A percentile compares a stretch with the other conserved stretches of the same genome.
Conservation (phyloP, 2,888 invertebrate genomes). For the Allolobophora icterica region DNA sequence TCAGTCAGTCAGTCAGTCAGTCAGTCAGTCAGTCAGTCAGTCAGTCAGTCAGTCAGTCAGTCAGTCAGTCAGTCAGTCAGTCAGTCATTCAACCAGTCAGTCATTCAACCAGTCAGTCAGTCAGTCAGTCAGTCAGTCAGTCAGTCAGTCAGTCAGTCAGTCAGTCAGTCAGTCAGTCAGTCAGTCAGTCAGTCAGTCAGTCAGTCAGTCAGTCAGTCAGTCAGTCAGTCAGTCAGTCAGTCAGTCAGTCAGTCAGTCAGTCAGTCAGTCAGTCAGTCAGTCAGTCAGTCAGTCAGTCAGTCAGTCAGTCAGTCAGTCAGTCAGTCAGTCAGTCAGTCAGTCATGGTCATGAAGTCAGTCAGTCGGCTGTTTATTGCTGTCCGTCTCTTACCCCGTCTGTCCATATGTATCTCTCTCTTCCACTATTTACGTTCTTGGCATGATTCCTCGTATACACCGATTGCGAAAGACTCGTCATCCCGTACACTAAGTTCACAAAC, state of each 20-base stretch:
- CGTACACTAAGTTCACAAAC: too few species aligned
- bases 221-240: too few species aligned
- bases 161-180: constrained; percentile 25
- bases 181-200: neutral
- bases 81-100: neutral
- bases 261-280: neutral
- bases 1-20: constrained; percentile 30
- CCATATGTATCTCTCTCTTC: constrained; percentile 21
- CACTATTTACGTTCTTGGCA: neutral
- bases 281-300: neutral
- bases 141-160: neutral
- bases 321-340: constrained; percentile 23
- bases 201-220: too few species aligned
- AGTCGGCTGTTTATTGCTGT: constrained; percentile 38
- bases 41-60: constrained; percentile 38
- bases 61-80: constrained; percentile 30
- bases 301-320: constrained; percentile 35
- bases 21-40: constrained; percentile 25
- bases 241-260: neutral
- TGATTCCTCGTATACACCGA: too few species aligned
- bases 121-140: too few species aligned
- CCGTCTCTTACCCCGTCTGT: constrained; percentile 30
- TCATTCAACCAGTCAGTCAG: too few species aligned
- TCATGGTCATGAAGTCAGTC: constrained; percentile 32
- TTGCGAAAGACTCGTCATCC: too few species aligned